Percentiles rank a stretch among this genome's conserved stretches.
phyloP scores from a whole-genome alignment of 2,113 vertebrate species.

The Carettochelys insculpta region DNA sequence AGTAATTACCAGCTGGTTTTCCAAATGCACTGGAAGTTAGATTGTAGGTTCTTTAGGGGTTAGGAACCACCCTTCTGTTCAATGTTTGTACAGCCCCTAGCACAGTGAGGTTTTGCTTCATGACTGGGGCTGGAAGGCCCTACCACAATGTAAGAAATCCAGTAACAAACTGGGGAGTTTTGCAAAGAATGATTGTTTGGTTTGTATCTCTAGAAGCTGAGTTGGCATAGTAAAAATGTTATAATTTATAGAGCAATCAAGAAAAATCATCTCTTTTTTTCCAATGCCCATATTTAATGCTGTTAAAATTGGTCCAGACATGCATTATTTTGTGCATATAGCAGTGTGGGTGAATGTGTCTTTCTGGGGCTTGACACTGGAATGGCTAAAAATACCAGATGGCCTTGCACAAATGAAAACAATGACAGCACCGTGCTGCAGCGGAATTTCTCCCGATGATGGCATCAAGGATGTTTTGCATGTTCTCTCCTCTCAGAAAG shows the following conservation, averaged over 20 bases:
- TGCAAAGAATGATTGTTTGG: background rate
- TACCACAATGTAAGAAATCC: background rate
- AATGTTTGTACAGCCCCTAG: background rate
- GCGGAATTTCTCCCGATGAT: background rate
- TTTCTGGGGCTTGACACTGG: background rate
- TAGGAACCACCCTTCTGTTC: background rate
- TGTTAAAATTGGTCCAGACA: background rate
- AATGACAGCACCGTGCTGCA: background rate
- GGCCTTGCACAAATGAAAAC: background rate
- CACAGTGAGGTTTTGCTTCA: background rate
- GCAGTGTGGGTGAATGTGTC: background rate
- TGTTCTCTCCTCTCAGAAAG: background rate
- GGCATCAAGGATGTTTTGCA: background rate
- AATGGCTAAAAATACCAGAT: background rate
- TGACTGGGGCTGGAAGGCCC: background rate
- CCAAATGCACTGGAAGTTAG: background rate
- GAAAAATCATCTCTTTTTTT: background rate
- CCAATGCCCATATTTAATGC: background rate
- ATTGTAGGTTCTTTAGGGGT: background rate
- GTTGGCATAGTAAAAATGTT: background rate
- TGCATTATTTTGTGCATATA: background rate
- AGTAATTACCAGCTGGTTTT: background rate
- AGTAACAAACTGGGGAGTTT: background rate
- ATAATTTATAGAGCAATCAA: background rate
- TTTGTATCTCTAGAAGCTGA: background rate